These are phyloP conservation scores for Dascyllus trimaculatus DNA, from an alignment of 2,113 vertebrate species.

Conservation along the genomic window DNA sequence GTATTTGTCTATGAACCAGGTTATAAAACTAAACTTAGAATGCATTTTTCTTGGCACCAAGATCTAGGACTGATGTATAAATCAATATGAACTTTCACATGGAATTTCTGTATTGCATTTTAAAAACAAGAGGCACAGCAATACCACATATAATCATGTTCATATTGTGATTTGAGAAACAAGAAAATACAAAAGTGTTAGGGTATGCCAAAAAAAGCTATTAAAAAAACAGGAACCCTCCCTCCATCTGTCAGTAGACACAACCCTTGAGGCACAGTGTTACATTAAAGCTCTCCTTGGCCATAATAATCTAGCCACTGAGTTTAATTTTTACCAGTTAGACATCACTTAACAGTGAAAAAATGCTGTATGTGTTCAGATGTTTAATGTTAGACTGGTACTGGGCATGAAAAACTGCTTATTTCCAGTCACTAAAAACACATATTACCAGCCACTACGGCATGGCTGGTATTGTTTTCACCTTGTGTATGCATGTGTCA, in stretches of 20 bases:
- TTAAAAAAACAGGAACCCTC: background rate
- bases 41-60: background rate
- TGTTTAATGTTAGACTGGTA: background rate
- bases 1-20: conserved; percentile 17
- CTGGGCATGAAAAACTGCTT: background rate
- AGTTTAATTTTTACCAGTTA: conserved; percentile 21
- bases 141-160: background rate
- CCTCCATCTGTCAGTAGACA: conserved; percentile 11
- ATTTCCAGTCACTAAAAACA: background rate
- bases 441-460: too few species aligned
- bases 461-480: background rate
- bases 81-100: conserved; percentile 12
- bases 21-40: conserved; percentile 11
- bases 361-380: conserved; percentile 3
- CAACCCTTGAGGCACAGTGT: conserved; percentile 6
- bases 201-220: background rate
- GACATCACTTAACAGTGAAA: conserved; percentile 31
- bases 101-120: background rate
- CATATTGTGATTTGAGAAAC: background rate
- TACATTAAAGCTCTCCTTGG: conserved; percentile 44
- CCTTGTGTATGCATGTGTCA: background rate
- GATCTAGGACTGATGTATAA: background rate
- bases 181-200: background rate
- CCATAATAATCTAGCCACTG: conserved; percentile 58
- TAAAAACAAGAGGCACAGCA: background rate